Evolutionary conservation across 1,140 invertebrate genomes (phyloP).

Genomic region (Dermatophagoides farinae): DNA sequence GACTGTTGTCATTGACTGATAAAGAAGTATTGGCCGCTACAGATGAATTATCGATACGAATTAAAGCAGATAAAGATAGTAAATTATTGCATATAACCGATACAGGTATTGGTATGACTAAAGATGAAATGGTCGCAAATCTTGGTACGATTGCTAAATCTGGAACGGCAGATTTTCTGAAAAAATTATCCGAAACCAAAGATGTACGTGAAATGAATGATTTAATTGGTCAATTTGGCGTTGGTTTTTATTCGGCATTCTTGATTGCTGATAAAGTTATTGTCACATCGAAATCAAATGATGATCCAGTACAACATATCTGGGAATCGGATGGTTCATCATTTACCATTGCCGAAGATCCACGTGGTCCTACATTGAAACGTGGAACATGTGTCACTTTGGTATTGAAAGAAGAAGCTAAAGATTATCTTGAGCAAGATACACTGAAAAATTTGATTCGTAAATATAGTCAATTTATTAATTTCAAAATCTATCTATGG

Average conservation of each 20-base stretch:
- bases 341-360: constrained; percentile 79
- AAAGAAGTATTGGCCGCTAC: constrained; percentile 50
- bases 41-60: constrained; percentile 67
- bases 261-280: constrained; percentile 67
- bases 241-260: constrained; percentile 94
- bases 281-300: constrained; percentile 86
- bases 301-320: constrained; percentile 81
- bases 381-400: constrained; percentile 66
- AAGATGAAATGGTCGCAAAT: constrained; percentile 80
- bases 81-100: constrained; percentile 84
- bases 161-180: constrained; percentile 91
- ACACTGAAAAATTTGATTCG: constrained; percentile 73
- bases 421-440: constrained; percentile 79
- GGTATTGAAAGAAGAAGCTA: constrained; percentile 86
- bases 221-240: constrained; percentile 85
- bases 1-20: constrained; percentile 74
- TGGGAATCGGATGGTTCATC: constrained; percentile 75
- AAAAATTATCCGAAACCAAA: constrained; percentile 61
- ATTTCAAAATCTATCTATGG: constrained; percentile 96
- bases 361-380: constrained; percentile 67
- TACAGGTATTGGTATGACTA: constrained; percentile 95
- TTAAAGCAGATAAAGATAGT: constrained; percentile 89
- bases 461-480: constrained; percentile 99
- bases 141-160: constrained; percentile 98
- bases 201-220: constrained; percentile 47